Evolutionary conservation across 92 coral and sea anemone species (phyloP).

Genomic region (Umimayanthus chanpuru): DNA sequence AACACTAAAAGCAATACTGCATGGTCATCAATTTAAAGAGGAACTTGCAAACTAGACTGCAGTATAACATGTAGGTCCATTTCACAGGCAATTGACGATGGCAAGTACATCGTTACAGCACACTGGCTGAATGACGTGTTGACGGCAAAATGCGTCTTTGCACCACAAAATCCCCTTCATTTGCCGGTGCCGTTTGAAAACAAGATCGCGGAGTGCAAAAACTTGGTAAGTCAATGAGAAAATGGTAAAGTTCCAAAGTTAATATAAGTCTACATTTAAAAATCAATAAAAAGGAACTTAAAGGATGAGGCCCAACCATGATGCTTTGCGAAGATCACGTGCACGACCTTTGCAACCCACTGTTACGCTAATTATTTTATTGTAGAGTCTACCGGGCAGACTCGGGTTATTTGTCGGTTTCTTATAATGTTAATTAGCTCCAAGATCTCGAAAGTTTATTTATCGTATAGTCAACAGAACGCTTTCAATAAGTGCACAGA

Average conservation of each 20-base stretch:
- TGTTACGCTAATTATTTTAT: no score
- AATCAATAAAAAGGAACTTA: neutral
- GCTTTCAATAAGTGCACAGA: no score
- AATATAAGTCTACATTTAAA: neutral
- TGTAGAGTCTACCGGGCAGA: no score
- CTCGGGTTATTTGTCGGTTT: no score
- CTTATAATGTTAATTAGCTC: no score
- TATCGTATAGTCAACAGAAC: no score
- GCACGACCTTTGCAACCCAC: no score
- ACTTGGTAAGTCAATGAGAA: constrained; percentile 67
- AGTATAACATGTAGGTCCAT: neutral
- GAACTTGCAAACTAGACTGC: neutral
- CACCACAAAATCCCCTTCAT: constrained; percentile 86
- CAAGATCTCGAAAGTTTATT: no score
- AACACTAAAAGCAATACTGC: no score
- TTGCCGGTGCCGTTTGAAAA: constrained; percentile 83
- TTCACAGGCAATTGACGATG: constrained; percentile 81
- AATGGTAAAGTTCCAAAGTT: neutral
- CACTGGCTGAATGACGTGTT: constrained; percentile 96
- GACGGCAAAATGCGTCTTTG: constrained; percentile 56
- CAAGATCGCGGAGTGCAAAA: constrained; percentile 80
- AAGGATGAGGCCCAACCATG: neutral
- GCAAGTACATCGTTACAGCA: constrained; percentile 84
- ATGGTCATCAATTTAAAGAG: neutral
- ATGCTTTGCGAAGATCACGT: no score